These are phyloP conservation scores for Chaetodon trifascialis DNA, from an alignment of 2,113 vertebrate genomes.

Conservation along the genomic window DNA sequence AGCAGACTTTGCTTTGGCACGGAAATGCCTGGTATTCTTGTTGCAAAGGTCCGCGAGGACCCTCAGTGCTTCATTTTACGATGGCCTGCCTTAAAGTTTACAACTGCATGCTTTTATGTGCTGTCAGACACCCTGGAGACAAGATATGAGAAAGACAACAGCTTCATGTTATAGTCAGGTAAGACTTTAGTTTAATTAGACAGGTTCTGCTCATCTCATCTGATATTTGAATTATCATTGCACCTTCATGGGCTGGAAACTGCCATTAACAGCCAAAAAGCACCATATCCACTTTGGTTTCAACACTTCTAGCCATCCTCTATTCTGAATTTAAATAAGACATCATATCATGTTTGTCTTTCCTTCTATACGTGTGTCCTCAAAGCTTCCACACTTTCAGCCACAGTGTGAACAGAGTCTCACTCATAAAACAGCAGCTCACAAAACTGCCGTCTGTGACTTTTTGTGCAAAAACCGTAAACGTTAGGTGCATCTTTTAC, in stretches of 20 bases:
- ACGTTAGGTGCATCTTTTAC: neutral
- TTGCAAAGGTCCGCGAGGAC: neutral
- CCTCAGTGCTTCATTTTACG: constrained; percentile 42
- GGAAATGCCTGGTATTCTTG: constrained; percentile 17
- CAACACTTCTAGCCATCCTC: neutral
- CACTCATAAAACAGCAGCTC: neutral
- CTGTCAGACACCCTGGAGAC: constrained; percentile 21
- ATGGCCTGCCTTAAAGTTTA: constrained; percentile 33
- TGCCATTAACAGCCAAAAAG: neutral
- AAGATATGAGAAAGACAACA: neutral
- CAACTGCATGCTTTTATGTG: constrained; percentile 54
- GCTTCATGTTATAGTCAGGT: neutral
- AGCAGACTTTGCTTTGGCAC: constrained; percentile 5
- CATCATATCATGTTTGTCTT: too few species aligned
- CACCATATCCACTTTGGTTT: neutral
- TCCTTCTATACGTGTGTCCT: too few species aligned
- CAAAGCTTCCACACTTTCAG: neutral
- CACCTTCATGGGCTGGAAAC: neutral
- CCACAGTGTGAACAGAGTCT: neutral
- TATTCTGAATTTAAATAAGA: too few species aligned
- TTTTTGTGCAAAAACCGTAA: neutral
- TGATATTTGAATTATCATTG: neutral
- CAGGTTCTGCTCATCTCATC: neutral
- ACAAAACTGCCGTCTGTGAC: neutral
- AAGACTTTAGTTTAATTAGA: neutral